phyloP scores from a whole-genome alignment of 2,113 vertebrate species.

The Nibea coibor region DNA sequence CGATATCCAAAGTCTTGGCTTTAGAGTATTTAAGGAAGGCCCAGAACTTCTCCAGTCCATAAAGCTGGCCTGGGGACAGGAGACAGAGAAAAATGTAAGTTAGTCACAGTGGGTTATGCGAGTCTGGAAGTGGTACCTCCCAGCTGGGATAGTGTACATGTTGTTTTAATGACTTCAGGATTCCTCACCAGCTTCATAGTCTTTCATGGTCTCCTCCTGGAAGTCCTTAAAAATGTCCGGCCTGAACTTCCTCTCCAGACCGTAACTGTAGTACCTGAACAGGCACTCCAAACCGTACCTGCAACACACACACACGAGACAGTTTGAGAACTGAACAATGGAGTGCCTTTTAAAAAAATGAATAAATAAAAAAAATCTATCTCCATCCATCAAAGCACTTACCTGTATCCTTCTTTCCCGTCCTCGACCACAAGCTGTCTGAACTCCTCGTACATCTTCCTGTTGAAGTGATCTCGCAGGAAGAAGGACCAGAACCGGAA shows the following conservation, averaged over 20 bases:
- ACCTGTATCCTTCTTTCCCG: conserved; percentile 98
- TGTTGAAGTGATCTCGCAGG: conserved; percentile 98
- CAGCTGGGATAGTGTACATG: neutral
- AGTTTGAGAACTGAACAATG: neutral
- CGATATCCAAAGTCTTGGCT: conserved; percentile 95
- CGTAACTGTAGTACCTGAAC: conserved; percentile 99
- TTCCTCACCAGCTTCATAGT: conserved; percentile 93
- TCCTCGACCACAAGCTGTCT: conserved; percentile 96
- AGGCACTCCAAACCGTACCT: conserved; percentile 99
- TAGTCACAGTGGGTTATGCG: rapidly evolving
- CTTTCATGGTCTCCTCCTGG: conserved; percentile 96
- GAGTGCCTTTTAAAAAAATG: neutral
- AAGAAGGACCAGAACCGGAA: conserved; percentile 99
- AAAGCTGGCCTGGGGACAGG: conserved; percentile 90
- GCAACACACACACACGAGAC: conserved; percentile 1
- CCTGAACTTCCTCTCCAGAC: conserved; percentile 97
- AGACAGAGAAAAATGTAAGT: neutral
- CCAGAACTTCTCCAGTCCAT: conserved; percentile 99
- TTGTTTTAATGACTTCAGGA: neutral
- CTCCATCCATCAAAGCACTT: conserved; percentile 1
- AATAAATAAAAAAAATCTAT: no score
- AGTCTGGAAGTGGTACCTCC: neutral
- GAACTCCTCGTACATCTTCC: conserved; percentile 99
- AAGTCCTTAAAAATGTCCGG: conserved; percentile 98
- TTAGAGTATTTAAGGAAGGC: conserved; percentile 99